Base-by-base conservation (phyloP, 2,797 vertebrate species). In the Sylvia borin region DNA sequence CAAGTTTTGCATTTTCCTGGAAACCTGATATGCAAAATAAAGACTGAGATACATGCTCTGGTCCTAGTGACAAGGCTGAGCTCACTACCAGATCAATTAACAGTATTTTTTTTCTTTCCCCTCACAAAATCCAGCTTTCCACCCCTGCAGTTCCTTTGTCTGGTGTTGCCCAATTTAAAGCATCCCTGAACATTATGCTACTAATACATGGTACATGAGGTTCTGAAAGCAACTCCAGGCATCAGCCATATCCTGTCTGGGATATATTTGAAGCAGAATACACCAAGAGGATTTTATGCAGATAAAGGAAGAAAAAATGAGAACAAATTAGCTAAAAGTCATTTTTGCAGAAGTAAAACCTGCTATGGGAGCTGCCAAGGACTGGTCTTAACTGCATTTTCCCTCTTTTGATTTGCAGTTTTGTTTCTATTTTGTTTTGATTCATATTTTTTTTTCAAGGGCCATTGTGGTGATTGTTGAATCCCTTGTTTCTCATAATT, bases 71-170 rank as follows among this genome's bases (percentile, higher is more conserved):
- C 0, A 0, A 88, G 36, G 40, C 79, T 34, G 67, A 72, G 36
- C 27, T 86, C 21, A 1, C 29, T 71, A 32, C 34, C n/a, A 31
- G 11, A 18, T 51, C 51, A n/a, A 2, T 77, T 60, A 40, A 32
- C 25, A 45, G 5, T 38, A 20, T 7, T 10, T 1, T 15, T 16
- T 16, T 13, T 2, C 1, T 14, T 3, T 1, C 1, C 5, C 5
- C 24, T 78, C 42, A 48, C 14, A 43, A 60, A 79, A 60, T 57
- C 27, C 53, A 60, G 16, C 48, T 84, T 32, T 84, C 13, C n/a
- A 21, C 21, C 24, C 21, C 0, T 11, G 29, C 8, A 3, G 18
- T 36, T 80, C 66, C 68, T 72, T 62, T 86, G 36, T 24, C 62
- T 19, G 11, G 8, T 67, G 53, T 74, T 61, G 29, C 17, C 21